Evolutionary conservation across 2,797 vertebrate species (phyloP).

Genomic region (Botia almorhae): DNA sequence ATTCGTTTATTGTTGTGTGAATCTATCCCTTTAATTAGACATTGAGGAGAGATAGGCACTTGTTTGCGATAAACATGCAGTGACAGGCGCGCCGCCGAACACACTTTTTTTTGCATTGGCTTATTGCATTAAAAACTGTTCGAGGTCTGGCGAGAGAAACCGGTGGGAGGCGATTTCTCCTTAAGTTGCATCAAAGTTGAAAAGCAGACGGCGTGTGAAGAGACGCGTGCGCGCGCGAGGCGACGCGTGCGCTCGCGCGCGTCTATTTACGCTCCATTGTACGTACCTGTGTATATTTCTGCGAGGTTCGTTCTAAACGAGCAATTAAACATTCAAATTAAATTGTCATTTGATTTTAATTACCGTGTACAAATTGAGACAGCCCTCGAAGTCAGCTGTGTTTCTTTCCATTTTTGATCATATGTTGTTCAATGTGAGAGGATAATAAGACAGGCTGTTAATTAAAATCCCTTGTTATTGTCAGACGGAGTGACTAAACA

Average conservation of each 20-base stretch:
- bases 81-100: slow-evolving; percentile 61
- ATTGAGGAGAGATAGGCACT: slow-evolving; percentile 69
- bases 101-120: slow-evolving; percentile 54
- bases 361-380: slow-evolving; percentile 62
- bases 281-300: slow-evolving; percentile 29
- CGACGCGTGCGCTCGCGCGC: slow-evolving; percentile 48
- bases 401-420: slow-evolving; percentile 56
- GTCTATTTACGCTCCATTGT: slow-evolving; percentile 26
- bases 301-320: slow-evolving; percentile 52
- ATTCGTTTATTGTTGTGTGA: slow-evolving; percentile 80
- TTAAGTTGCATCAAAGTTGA: slow-evolving; percentile 61
- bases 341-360: slow-evolving; percentile 65
- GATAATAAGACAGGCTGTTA: slow-evolving; percentile 68
- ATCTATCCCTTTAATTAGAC: slow-evolving; percentile 81
- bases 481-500: slow-evolving; percentile 63
- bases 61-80: slow-evolving; percentile 71
- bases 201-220: slow-evolving; percentile 47
- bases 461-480: slow-evolving; percentile 68
- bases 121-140: slow-evolving; percentile 67
- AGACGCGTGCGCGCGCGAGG: slow-evolving; percentile 44
- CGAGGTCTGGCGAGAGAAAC: slow-evolving; percentile 65
- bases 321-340: slow-evolving; percentile 61
- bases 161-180: slow-evolving; percentile 72
- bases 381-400: slow-evolving; percentile 60
- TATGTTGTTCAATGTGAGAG: slow-evolving; percentile 61